Evolutionary conservation across 2,888 invertebrate species (phyloP).

Genomic region (Spatulosminthurus flaviceps): DNA sequence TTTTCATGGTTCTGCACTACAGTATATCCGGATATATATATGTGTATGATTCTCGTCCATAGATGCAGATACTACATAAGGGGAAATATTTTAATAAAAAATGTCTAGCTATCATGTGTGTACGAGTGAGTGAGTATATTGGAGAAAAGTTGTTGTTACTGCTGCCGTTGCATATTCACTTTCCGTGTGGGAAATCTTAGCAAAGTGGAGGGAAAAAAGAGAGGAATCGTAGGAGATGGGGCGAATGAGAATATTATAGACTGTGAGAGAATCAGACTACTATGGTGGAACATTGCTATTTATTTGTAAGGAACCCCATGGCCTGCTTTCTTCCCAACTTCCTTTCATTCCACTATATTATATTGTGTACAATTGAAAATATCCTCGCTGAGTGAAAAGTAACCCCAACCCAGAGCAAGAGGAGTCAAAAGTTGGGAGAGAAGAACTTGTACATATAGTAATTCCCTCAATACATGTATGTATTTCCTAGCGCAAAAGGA

Average conservation of each 20-base stretch:
- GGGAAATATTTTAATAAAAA: no score
- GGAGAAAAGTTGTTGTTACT: not conserved
- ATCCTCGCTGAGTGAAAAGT: not conserved
- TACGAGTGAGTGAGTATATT: not conserved
- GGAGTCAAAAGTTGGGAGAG: not conserved
- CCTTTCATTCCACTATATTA: not conserved
- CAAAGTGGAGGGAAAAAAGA: not conserved
- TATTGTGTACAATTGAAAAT: not conserved
- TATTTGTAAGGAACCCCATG: slow-evolving; percentile 18
- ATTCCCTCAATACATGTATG: not conserved
- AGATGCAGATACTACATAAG: no score
- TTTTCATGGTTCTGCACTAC: no score
- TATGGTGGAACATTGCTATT: slow-evolving; percentile 1
- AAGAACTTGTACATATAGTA: not conserved
- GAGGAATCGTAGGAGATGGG: not conserved
- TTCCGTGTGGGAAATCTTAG: slow-evolving; percentile 14
- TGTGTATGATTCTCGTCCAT: no score
- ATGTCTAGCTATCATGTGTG: no score
- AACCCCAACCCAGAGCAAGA: no score
- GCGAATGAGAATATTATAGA: slow-evolving; percentile 4
- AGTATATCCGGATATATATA: no score
- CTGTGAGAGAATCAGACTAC: not conserved
- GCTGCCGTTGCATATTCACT: slow-evolving; percentile 4
- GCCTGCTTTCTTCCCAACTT: not conserved
- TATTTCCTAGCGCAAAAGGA: not conserved